These are phyloP conservation scores for Diadophis punctatus DNA, from an alignment of 2,113 vertebrate genomes.

Conservation along the genomic window DNA sequence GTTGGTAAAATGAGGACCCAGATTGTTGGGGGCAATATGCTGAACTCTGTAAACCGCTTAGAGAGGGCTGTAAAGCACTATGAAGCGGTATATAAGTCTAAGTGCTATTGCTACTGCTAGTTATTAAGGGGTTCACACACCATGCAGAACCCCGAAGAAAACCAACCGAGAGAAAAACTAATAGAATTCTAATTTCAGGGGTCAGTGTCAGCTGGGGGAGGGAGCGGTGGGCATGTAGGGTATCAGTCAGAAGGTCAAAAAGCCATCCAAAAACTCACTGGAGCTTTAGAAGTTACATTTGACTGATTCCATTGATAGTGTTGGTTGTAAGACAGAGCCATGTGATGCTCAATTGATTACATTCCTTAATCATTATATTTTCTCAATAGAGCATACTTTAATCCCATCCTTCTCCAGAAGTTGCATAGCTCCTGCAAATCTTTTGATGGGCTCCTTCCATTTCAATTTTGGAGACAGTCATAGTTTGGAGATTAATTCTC, in stretches of 20 bases:
- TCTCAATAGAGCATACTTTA: too few species aligned
- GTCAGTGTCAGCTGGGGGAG: background rate
- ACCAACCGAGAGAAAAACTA: too few species aligned
- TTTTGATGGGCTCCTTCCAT: accelerated
- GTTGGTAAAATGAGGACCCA: too few species aligned
- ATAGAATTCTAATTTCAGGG: background rate
- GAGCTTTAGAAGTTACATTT: background rate
- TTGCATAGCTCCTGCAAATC: accelerated
- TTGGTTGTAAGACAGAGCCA: background rate
- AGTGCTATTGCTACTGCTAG: too few species aligned
- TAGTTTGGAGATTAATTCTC: accelerated
- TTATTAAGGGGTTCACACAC: too few species aligned
- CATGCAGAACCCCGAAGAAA: too few species aligned
- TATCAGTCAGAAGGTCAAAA: background rate
- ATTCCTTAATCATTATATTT: background rate
- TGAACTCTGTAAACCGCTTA: too few species aligned
- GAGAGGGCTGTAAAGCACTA: too few species aligned
- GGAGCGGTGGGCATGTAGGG: background rate
- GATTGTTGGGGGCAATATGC: too few species aligned
- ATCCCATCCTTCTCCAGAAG: accelerated
- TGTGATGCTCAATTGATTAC: background rate
- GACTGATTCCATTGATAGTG: background rate
- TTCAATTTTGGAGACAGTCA: background rate
- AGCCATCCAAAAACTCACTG: background rate
- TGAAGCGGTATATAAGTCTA: too few species aligned